Base-by-base conservation (phyloP, 2,113 vertebrate species). In the Salvelinus alpinus region DNA sequence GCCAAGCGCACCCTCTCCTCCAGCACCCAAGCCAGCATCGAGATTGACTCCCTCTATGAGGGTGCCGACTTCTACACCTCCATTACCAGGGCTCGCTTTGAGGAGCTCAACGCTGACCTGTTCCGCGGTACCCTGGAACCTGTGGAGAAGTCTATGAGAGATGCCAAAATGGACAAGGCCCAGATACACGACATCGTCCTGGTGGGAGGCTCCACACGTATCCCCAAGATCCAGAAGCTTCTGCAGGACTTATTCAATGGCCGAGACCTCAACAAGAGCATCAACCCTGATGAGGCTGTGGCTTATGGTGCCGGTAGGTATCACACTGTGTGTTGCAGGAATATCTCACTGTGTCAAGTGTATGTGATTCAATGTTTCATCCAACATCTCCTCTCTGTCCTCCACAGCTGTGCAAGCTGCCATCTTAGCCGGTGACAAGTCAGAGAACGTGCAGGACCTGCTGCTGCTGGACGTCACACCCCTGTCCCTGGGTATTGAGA, bases 361-460 rank as follows among this genome's bases (percentile, higher is more conserved):
- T 69, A 57, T 24, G 5, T 65, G n/a, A 11, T 48, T 75, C 4
- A 29, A 29, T 7, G 24, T 70, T 3, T 60, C 34, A 24, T 71
- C 34, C 22, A 74, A 2, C 59, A 12, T 71, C 65, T 22, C 71
- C 71, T 38, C 9, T 29, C 13, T 65, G 13, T 60, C 57, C 47
- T 47, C 31, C 25, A 75, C 85, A 96, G 96, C 96, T 31, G 96
- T 97, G 13, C 96, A 97, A 88, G 96, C 96, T 1, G 96, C 96
- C 80, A 96, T 97, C 76, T 80, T 97, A 80, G 94, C 94, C 44
- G 96, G 96, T 2, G 96, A 97, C 90, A 96, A 96, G 80, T 97
- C 96, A n/a, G 96, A 96, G 86, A 97, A 97, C n/a, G 95, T 97
- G 3, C 96, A 97, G 84, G 96, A 97, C 80, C 89, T 97, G 69